Conservation (phyloP, 1,140 invertebrate species). For the Linepithema humile region DNA sequence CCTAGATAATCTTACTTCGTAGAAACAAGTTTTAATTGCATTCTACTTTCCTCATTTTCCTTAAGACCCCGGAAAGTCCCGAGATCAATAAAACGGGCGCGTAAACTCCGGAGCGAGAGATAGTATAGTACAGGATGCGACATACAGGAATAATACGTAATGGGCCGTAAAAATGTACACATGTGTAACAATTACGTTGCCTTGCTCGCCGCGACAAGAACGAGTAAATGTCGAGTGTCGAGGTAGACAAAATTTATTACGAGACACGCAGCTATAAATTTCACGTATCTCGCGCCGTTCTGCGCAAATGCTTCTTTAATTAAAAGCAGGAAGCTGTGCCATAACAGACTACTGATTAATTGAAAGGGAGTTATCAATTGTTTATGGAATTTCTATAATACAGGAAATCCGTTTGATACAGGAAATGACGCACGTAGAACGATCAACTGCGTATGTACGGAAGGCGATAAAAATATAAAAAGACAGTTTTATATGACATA, state of each 20-base stretch:
- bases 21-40: conserved; percentile 52
- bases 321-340: conserved; percentile 64
- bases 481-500: background rate
- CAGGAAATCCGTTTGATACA: background rate
- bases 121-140: conserved; percentile 28
- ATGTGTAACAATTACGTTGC: conserved; percentile 67
- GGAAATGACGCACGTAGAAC: background rate
- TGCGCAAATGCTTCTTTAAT: conserved; percentile 67
- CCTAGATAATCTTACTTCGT: conserved; percentile 30
- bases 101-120: conserved; percentile 51
- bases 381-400: background rate
- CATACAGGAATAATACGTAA: conserved; percentile 52
- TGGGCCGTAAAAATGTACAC: conserved; percentile 53
- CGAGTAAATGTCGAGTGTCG: conserved; percentile 59
- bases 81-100: conserved; percentile 56
- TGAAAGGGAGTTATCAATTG: conserved; percentile 17
- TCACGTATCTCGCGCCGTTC: conserved; percentile 60
- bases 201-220: conserved; percentile 19
- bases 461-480: background rate
- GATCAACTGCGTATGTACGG: background rate
- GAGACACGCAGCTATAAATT: conserved; percentile 65
- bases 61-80: conserved; percentile 12
- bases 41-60: conserved; percentile 54
- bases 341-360: conserved; percentile 60
- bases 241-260: conserved; percentile 68